Conservation (phyloP, 2,888 invertebrate species). For the Gisinianus flammeolus region DNA sequence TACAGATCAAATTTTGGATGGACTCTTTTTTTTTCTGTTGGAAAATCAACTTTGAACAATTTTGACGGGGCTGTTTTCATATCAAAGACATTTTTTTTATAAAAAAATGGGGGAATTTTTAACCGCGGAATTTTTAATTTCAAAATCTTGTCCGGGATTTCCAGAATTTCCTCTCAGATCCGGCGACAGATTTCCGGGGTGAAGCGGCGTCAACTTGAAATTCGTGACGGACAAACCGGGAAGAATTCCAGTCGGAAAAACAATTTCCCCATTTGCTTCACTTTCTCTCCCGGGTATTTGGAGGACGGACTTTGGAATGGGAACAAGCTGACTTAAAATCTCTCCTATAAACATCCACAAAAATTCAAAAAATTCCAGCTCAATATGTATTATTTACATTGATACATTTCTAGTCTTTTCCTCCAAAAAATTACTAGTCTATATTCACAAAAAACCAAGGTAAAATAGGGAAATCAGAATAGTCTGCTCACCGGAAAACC, state of each 20-base stretch:
- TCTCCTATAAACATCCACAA: conserved; percentile 65
- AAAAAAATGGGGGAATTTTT: not conserved
- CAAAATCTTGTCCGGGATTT: not conserved
- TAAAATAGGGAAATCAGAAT: too few species aligned
- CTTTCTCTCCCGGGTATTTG: conserved; percentile 66
- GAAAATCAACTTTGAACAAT: not conserved
- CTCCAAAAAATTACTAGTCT: too few species aligned
- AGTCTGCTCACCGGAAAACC: conserved; percentile 42
- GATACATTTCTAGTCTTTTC: too few species aligned
- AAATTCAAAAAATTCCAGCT: too few species aligned
- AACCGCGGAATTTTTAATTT: not conserved
- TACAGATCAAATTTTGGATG: too few species aligned
- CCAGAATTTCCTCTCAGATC: too few species aligned
- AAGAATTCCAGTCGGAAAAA: conserved; percentile 72
- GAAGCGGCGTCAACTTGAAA: conserved; percentile 55
- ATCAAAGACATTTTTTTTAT: too few species aligned
- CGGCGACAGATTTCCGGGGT: too few species aligned
- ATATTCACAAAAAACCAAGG: too few species aligned
- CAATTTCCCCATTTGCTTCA: conserved; percentile 71
- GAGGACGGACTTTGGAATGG: conserved; percentile 64
- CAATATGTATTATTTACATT: too few species aligned
- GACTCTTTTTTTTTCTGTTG: too few species aligned
- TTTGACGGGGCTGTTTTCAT: too few species aligned
- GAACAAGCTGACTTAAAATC: conserved; percentile 61
- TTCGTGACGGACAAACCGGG: conserved; percentile 65